Base-by-base conservation (phyloP, 2,113 vertebrate genomes). In the Nicator chloris region DNA sequence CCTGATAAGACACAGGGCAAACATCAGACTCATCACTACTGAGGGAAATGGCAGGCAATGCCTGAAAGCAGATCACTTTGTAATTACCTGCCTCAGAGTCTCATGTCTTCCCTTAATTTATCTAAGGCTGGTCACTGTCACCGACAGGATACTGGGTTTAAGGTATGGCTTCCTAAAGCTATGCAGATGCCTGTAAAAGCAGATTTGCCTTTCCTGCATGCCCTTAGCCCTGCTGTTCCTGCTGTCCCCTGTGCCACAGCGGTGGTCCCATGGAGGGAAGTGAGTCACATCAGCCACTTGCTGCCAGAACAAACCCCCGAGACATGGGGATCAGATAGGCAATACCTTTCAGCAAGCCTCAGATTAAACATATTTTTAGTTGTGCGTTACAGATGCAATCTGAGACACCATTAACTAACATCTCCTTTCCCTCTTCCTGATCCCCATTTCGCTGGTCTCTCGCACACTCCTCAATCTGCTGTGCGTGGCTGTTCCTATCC, bases 161-260 rank as follows among this genome's bases (percentile, higher is more conserved):
- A 91, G 91, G 91, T 81, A 94, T 3, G 1, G 61, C 91, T 96
- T 95, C 95, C 94, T 77, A 70, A 88, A 64, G n/a, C 90, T 21
- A 1, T 2, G 2, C 50, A 84, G 81, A 82, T 88, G 93, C 45
- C 88, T 11, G 0, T 71, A 44, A 88, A 60, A 72, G 50, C 82
- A 65, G 82, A 15, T 61, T 80, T 49, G 92, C 82, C 86, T 82
- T 95, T 97, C 94, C 90, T 88, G 71, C 68, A 33, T 0, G 2
- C 53, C 57, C 53, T 76, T 40, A 45, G 44, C 42, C 51, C 10
- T n/a, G 0, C 15, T 1, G 2, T 35, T 63, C 72, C 65, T 45
- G 53, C 59, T 6, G 10, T 70, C 31, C 45, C 60, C 69, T 0
- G 3, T 90, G 68, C 66, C 59, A 54, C 23, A 1, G 47, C 47